Conservation (phyloP, 2,113 vertebrate species). For the Scophthalmus maximus region DNA sequence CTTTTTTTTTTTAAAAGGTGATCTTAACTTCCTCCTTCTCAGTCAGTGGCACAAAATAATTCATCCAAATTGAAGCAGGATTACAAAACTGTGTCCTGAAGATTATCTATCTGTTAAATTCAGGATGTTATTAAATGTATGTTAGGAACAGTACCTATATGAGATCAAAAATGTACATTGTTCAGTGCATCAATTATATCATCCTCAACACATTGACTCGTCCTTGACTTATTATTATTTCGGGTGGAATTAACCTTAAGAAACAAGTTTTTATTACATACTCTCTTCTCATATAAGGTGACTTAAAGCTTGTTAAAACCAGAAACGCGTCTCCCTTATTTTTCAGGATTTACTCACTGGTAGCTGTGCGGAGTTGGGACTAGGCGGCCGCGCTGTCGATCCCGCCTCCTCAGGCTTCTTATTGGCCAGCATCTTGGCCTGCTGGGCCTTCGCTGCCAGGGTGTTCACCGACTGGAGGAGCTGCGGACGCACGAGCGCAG, state of each 20-base stretch:
- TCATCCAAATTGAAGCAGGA: too few species aligned
- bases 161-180: too few species aligned
- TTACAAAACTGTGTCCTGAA: too few species aligned
- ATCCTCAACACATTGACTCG: background rate
- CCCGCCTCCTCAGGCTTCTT: conserved; percentile 83
- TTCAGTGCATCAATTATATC: background rate
- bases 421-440: conserved; percentile 90
- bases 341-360: conserved; percentile 53
- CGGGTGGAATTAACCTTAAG: too few species aligned
- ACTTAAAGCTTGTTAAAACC: too few species aligned
- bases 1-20: conserved; percentile 3
- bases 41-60: too few species aligned
- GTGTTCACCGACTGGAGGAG: conserved; percentile 92
- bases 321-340: background rate
- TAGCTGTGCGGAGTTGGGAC: conserved; percentile 82
- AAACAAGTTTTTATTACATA: too few species aligned
- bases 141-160: too few species aligned
- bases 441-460: conserved; percentile 90
- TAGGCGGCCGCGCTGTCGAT: conserved; percentile 63
- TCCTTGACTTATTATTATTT: too few species aligned
- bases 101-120: too few species aligned
- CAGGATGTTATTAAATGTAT: too few species aligned
- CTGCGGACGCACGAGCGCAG: conserved; percentile 70
- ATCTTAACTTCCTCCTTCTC: background rate
- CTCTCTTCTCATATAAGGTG: too few species aligned